Base-by-base conservation (phyloP, 53 echinoderm and acorn worm genomes). In the Paracentrotus lividus region DNA sequence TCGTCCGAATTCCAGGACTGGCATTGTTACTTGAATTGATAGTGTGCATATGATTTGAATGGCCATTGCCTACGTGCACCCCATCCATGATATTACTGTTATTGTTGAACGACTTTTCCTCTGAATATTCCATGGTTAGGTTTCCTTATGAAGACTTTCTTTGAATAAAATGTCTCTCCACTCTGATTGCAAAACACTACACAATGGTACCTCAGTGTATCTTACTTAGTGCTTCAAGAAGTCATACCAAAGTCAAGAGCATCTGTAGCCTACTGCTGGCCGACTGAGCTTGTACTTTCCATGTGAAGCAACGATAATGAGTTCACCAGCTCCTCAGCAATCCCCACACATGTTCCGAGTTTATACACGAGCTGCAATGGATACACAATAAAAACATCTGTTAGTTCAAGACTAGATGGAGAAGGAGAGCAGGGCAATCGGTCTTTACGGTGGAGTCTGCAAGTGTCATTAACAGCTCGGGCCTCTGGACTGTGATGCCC, bases 1-100 rank as follows among this genome's bases (percentile, higher is more conserved):
- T 65, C 10, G 95, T 86, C 44, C 93, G 93, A 49, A 90, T 61
- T 12, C 93, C 90, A 23, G 95, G 86, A 47, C 95, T 95, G 32
- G 95, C 95, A 69, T 95, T 95, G 58, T 95, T 95, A 75, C 95
- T 95, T 45, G 93, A 93, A 61, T 95, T 95, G 36, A 93, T 90
- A 23, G 92, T 78, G 44, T 92, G 92, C 32, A 78, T 44, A 5
- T 92, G 92, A 38, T 77, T 55, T 7, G 77, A 52, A 58, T 92
- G 34, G 24, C 92, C 92, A 58, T 92, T 92, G 3, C 52, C 34
- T 5, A 44, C 60, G n/a, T 89, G 59, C 24, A 58, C 24, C 27
- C 54, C 92, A 55, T 92, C 92, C 92, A 92, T 92, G 14, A 55
- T 92, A 42, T 92, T 92, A 38, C 92, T 92, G 44, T 92, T 92